Base-by-base conservation (phyloP, 2,797 vertebrate species). In the Bryconaethiops microstoma region DNA sequence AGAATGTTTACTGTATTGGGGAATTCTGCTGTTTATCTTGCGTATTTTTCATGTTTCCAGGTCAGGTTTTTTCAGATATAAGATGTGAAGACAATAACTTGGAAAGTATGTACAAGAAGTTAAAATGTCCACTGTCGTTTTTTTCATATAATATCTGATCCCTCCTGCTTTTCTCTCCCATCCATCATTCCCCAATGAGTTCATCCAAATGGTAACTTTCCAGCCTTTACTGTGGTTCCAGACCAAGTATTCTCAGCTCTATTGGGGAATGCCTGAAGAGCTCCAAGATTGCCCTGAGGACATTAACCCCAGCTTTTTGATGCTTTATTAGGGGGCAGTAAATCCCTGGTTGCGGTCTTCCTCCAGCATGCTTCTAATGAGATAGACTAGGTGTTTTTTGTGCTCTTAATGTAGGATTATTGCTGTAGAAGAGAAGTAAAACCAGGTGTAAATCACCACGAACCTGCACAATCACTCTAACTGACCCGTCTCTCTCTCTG, bases 281-380 rank as follows among this genome's bases (percentile, higher is more conserved):
- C 48, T 10, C 3, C 13, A 23, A 48, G 57, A 14, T 59, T 65
- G 60, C 40, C 45, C 42, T 50, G 60, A 75, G 79, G 42, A 50
- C 70, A 74, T 79, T 84, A 84, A 82, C 83, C 83, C 81, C n/a
- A 10, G 50, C 65, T 78, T 82, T 85, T 82, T 85, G 77, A 87
- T 83, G 89, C 85, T 77, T 88, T 89, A 89, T 88, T 82, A 87
- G 87, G 82, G 79, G 86, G 60, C 67, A 57, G 88, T 85, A 88
- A 89, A 87, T 90, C 82, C 86, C 82, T 55, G 82, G 78, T 85
- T 76, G 77, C 79, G 71, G 78, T 65, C 77, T 84, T 82, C 52
- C 71, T 84, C 84, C 82, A 85, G 77, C 85, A 82, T 76, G 85
- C 86, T 87, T 78, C 88, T 91, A 89, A 92, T 90, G 88, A 90